Base-by-base conservation (phyloP, 2,888 invertebrate genomes). In the Zhuqinia jingwanae region DNA sequence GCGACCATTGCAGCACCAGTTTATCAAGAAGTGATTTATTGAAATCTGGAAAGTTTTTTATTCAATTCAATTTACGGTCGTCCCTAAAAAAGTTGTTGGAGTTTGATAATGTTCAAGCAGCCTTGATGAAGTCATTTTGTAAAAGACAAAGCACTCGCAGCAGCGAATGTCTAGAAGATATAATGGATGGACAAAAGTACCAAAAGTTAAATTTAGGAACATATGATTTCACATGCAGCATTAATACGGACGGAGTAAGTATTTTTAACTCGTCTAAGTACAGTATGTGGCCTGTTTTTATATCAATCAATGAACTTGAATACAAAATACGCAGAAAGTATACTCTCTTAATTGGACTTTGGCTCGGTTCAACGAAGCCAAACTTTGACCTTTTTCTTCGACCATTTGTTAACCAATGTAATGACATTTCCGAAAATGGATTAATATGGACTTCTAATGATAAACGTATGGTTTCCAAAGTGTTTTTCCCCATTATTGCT, bases 331-430 rank as follows among this genome's bases (percentile, higher is more conserved):
- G 81, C 5, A 22, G 73, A 45, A 73, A 70, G 30, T 30, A 56
- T 13, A 82, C 73, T 6, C 5, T 73, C 10, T 22, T 82, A n/a
- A 30, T 20, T 8, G 81, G 42, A 0, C 2, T 82, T 17, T 82
- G 81, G 81, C 73, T 73, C 42, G 56, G 73, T 15, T 8, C 11
- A n/a, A 25, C n/a, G 0, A 81, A 81, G 17, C 70, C 70, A 1
- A 13, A 15, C 30, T 70, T 81, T 53, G 30, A 56, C 6, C 53
- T 22, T 3, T 81, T 81, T 70, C 3, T 81, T 15, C n/a, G n/a
- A 27, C 53, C 30, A 3, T 60, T 60, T n/a, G 53, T 81, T 0
- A 15, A 36, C 10, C 47, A 70, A 47, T 68, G 45, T 17, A 70
- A 81, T 15, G 22, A 56, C 0, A 10, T 81, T 2, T 50, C 20